Evolutionary conservation across 2,888 invertebrate species (phyloP), one percentile per base, ranked within the genome.

Genomic region (Eubasilissa splendida): DNA sequence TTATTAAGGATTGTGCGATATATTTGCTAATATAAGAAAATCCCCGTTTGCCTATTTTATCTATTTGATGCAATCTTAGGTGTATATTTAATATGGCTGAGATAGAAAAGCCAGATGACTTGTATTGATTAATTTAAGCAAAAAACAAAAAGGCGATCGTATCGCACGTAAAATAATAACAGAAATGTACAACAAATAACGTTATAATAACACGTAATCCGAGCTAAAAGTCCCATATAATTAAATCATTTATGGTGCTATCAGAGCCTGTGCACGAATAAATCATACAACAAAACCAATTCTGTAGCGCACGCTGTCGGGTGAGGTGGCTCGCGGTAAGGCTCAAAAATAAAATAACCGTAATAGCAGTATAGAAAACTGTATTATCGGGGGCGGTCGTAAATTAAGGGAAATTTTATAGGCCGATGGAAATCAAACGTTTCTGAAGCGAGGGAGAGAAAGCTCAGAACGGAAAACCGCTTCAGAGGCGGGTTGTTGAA

Each of bases 381-480:
- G 22, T 76, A 76, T 52, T 58, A 53, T 60, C 63, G 42, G 53
- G 60, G 60, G 8, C 22, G 76, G 63, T 12, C 53, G 52, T 76
- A 76, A 76, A 76, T 76, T 63, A 63, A 11, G 52, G 60, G 63
- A 63, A 76, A 76, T 53, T 76, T 76, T 76, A 76, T 76, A 76
- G 76, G 76, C 63, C 76, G 63, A 76, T 76, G 60, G 63, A 76
- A 76, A 76, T 76, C 76, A 74, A 42, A 70, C 1, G 31, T 33
- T 59, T n/a, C 22, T 65, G 65, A 11, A 14, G 73, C 73, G 73
- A 14, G 73, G 31, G 54, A 73, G 9, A 14, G 12, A 11, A 31
- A 33, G 4, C 22, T 42, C 50, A 31, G 59, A 58, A 50, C 22
- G 54, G 59, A 31, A 56, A 33, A 58, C 58, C 22, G 14, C 50